These are phyloP conservation scores for Suillia variegata DNA, from an alignment of 2,888 invertebrate species.

Conservation along the genomic window DNA sequence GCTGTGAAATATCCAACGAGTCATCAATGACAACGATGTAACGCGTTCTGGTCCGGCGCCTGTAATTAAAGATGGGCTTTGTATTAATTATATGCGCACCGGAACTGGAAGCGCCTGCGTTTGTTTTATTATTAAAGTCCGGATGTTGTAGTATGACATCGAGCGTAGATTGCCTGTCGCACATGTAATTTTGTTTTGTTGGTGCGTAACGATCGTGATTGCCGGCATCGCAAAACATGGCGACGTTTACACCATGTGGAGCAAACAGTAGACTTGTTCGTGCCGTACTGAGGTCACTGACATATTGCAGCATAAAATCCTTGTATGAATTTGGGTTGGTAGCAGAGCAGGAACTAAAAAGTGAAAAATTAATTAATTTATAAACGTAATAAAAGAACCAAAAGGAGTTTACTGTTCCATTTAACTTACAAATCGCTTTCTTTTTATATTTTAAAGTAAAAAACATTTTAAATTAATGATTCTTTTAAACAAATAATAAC, in stretches of 20 bases:
- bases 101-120: not conserved
- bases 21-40: constrained; percentile 67
- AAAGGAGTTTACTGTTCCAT: too few relatives aligned
- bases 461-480: too few relatives aligned
- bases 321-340: too few relatives aligned
- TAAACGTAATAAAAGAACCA: too few relatives aligned
- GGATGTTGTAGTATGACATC: constrained; percentile 65
- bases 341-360: too few relatives aligned
- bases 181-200: constrained; percentile 71
- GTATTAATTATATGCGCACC: constrained; percentile 48
- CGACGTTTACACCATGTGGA: constrained; percentile 63
- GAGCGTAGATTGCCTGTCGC: constrained; percentile 66
- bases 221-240: constrained; percentile 68
- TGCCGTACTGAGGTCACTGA: constrained; percentile 5
- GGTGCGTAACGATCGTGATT: constrained; percentile 69
- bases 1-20: constrained; percentile 65
- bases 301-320: too few relatives aligned
- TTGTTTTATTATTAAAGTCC: constrained; percentile 62
- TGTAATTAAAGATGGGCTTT: constrained; percentile 63
- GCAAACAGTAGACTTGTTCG: constrained; percentile 63
- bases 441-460: too few relatives aligned
- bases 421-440: too few relatives aligned
- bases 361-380: too few relatives aligned
- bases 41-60: constrained; percentile 63
- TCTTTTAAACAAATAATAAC: too few relatives aligned